Base-by-base conservation (phyloP, 2,888 invertebrate species). In the Hirtodrosophila duncani region DNA sequence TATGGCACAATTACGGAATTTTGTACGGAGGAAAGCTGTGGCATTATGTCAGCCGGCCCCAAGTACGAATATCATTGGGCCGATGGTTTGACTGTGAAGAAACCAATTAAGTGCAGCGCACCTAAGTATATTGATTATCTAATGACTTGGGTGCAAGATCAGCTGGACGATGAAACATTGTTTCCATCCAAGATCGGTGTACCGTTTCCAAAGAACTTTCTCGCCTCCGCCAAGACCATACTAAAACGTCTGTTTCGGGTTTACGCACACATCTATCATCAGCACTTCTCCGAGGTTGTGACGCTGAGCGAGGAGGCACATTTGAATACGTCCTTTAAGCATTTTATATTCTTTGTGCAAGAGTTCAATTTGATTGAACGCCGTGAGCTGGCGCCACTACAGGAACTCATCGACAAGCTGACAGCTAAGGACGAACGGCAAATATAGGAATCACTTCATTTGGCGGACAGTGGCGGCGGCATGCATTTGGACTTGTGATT, bases 11-110 rank as follows among this genome's bases (percentile, higher is more conserved):
- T 99, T 82, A 98, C 98, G n/a, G 99, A 99, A 88, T 98, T 98
- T 88, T 99, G 99, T 87, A 97, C 98, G 2, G 97, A 98, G 87
- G 96, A 97, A 82, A 95, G 95, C 67, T 99, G 97, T 88, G 93
- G 95, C 6, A 97, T 99, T 72, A 99, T 99, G 99, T 98, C 97
- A 6, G 99, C 99, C 8, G 99, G 99, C 29, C 98, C 98, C 62
- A 98, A 98, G 88, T 98, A 99, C 86, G 99, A 99, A 88, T 99
- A 99, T 88, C 98, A 98, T 88, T 99, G 99, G 99, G 99, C 99
- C 0, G 98, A 99, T 88, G 98, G 98, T 0, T 95, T 96, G 83
- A 97, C 97, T 0, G 97, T 98, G 16, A 97, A 99, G 88, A 99
- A 99, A 86, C 98, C 98, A 29, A 98, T 99, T 81, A 98, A 98